Base-by-base conservation (phyloP, 2,113 vertebrate species). In the Toxotes chatareus region DNA sequence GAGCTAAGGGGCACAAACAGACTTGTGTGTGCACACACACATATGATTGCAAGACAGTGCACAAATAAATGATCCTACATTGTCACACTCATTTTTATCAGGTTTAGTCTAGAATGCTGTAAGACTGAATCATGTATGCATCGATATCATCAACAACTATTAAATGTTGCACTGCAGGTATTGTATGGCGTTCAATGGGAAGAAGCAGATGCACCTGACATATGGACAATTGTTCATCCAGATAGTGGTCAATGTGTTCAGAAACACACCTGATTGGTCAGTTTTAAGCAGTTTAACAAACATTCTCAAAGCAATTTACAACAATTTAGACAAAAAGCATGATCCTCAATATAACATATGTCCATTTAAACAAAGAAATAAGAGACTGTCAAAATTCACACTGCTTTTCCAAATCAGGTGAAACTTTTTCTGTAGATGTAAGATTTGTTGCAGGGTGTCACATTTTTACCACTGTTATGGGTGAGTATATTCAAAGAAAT, bases 1-100 rank as follows among this genome's bases (percentile, higher is more conserved):
- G 79, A 82, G 84, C 68, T 73, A 67, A 83, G 86, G 79, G 92
- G 88, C 86, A 90, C 76, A 86, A 86, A 86, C 73, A 83, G 66
- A 85, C 53, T 68, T 74, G 65, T 16, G 38, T 66, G 40, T 31
- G 55, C 46, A 46, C 77, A 79, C 78, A 73, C 62, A 71, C 72
- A 64, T 7, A 3, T 38, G 82, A 83, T 64, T 81, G 86, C 68
- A 77, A 81, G 62, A 78, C 32, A 67, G 42, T 38, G 12, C 72
- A 57, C 63, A 70, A 84, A 88, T 60, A 84, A 56, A 84, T 67
- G 19, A 6, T 11, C 31, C 4, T 63, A 23, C 61, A 57, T 69
- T 55, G n/a, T 53, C 49, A 70, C 12, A 23, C 55, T 31, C 27
- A 36, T 38, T 36, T 65, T 7, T 64, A 34, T 61, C 36, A 12